phyloP scores from a whole-genome alignment of 1,140 invertebrate genomes.

The Panonychus citri region DNA sequence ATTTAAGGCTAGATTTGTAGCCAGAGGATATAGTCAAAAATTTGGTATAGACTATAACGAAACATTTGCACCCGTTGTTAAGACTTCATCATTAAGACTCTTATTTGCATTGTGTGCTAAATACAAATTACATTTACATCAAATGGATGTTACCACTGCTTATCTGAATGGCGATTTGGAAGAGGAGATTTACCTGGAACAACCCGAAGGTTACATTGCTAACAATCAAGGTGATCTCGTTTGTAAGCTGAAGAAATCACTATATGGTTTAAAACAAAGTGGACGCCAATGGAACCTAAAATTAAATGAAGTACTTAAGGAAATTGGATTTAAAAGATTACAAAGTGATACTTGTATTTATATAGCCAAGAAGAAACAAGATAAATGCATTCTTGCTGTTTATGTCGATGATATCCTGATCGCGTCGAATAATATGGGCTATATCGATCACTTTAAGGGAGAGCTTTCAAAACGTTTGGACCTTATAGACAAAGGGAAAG shows the following conservation, averaged over 20 bases:
- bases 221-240: background rate
- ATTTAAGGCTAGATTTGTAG: slow-evolving; percentile 20
- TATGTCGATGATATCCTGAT: slow-evolving; percentile 8
- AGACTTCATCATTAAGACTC: slow-evolving; percentile 18
- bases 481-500: background rate
- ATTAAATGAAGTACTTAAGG: background rate
- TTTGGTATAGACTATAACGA: slow-evolving; percentile 8
- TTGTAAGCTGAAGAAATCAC: slow-evolving; percentile 12
- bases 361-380: background rate
- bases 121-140: background rate
- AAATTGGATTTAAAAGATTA: background rate
- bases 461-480: background rate
- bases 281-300: slow-evolving; percentile 18
- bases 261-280: slow-evolving; percentile 23
- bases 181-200: background rate
- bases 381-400: background rate
- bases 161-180: background rate
- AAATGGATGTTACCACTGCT: background rate
- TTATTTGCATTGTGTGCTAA: slow-evolving; percentile 13
- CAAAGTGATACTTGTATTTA: slow-evolving; percentile 1
- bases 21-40: slow-evolving; percentile 20
- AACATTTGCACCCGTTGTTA: slow-evolving; percentile 8
- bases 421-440: background rate
- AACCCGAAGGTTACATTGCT: slow-evolving; percentile 1
- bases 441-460: background rate